Conservation (phyloP, 2,797 vertebrate genomes). For the Poecilia wingei region DNA sequence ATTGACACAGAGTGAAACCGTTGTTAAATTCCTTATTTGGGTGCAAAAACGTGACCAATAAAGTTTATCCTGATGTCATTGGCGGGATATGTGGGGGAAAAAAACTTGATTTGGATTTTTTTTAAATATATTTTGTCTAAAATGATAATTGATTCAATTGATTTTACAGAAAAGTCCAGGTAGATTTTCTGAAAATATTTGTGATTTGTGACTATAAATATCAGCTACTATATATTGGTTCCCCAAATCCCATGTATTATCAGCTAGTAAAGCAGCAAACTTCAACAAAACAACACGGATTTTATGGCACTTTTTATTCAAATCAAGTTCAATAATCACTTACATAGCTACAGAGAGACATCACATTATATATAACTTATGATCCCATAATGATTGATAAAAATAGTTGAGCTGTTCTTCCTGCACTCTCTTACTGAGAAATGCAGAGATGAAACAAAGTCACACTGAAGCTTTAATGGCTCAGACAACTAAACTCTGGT, state of each 20-base stretch:
- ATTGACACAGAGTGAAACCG: neutral
- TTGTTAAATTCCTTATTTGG: neutral
- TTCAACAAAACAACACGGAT: constrained; percentile 26
- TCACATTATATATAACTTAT: constrained; percentile 51
- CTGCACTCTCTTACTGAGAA: constrained; percentile 34
- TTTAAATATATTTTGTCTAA: neutral
- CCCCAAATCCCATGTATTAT: neutral
- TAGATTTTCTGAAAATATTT: neutral
- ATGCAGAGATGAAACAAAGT: constrained; percentile 42
- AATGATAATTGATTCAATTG: neutral
- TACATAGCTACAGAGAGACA: constrained; percentile 33
- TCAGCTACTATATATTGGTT: neutral
- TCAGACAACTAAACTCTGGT: constrained; percentile 31
- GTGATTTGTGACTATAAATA: neutral
- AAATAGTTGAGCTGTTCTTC: constrained; percentile 28
- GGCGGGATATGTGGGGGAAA: neutral
- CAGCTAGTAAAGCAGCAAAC: neutral
- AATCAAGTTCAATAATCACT: constrained; percentile 71
- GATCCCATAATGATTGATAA: constrained; percentile 61
- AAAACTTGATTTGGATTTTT: neutral
- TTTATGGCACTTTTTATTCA: constrained; percentile 82
- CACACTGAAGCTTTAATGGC: constrained; percentile 42
- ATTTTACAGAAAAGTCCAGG: neutral
- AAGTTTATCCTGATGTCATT: neutral
- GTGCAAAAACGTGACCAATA: neutral